A percentile compares a stretch with the other conserved stretches of the same genome.
Conservation (phyloP, 2,888 invertebrate genomes). For the Noctua janthe region DNA sequence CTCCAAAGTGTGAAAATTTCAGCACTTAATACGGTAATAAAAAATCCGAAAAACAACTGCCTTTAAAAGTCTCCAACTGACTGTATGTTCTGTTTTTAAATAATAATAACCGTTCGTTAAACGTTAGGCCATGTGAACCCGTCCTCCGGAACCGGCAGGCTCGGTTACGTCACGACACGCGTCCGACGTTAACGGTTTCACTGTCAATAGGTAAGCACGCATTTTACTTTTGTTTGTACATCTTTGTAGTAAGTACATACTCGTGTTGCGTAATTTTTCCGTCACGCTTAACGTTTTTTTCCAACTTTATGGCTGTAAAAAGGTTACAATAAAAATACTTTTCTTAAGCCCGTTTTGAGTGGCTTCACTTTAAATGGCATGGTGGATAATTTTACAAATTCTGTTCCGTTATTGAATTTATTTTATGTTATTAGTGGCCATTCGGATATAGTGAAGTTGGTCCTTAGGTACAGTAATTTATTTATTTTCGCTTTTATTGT, state of each 20-base stretch:
- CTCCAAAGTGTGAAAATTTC: not conserved
- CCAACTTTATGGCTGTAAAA: conserved; percentile 17
- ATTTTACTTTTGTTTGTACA: conserved; percentile 74
- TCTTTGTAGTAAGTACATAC: conserved; percentile 66
- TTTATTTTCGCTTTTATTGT: not conserved
- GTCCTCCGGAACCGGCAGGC: conserved; percentile 70
- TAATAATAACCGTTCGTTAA: conserved; percentile 49
- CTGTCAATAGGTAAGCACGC: conserved; percentile 77
- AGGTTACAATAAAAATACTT: not conserved
- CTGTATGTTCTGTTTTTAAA: not conserved
- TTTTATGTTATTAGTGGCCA: not conserved
- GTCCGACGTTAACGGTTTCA: conserved; percentile 81
- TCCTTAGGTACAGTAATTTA: not conserved
- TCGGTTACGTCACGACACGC: conserved; percentile 80
- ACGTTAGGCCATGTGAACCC: conserved; percentile 65
- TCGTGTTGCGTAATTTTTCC: conserved; percentile 62
- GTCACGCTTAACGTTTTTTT: conserved; percentile 33
- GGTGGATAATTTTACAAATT: not conserved
- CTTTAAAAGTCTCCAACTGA: not conserved
- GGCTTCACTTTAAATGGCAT: conserved; percentile 9
- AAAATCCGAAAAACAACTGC: not conserved
- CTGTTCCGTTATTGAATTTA: not conserved
- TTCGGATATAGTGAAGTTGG: not conserved
- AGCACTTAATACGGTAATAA: not conserved
- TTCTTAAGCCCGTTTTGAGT: not conserved